Evolutionary conservation across 1,140 invertebrate genomes (phyloP), one percentile per base, ranked within the genome.

Genomic region (Oryzaephilus surinamensis): DNA sequence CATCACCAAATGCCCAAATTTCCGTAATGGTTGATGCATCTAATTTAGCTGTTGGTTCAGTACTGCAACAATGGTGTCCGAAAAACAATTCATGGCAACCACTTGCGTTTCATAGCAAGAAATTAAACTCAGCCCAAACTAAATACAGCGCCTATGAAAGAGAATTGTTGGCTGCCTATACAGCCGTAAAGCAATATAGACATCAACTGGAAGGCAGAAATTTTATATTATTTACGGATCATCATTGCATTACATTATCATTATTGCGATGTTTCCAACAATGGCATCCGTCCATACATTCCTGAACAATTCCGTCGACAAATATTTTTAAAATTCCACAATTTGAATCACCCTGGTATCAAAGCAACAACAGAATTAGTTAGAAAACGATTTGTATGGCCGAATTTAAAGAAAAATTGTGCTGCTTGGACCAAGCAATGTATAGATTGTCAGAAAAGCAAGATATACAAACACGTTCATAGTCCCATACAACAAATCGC

Each of bases 141-240:
- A 53, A 57, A 13, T 64, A 66, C 26, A 54, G 45, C 7, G 48
- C 60, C 2, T 70, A 62, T 48, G 64, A 67, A 38, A 35, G 62
- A 6, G 66, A 73, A 47, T 43, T 72, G 1, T 32, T 70, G 3
- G 68, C 63, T 1, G 60, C 66, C 12, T 71, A 68, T 45, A 10
- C 37, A 10, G 49, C 57, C 0, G 35, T 66, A 13, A 46, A 38
- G 19, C 31, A 59, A 30, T 62, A 62, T 41, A 13, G 34, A 11
- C 44, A 54, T 24, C 15, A 54, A 21, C 4, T 63, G 6, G 54
- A 62, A 48, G 58, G 45, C 2, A 18, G 46, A 10, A 6, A 19
- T 2, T 61, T 63, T 29, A 32, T 29, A 0, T 54, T 65, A 3
- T 62, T 44, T 27, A 66, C 60, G 0, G 61, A 67, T 29, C 63